A percentile compares a stretch with the other conserved stretches of the same genome.
These are phyloP conservation scores for Sylvia atricapilla DNA, from an alignment of 2,113 vertebrate genomes.

Conservation along the genomic window DNA sequence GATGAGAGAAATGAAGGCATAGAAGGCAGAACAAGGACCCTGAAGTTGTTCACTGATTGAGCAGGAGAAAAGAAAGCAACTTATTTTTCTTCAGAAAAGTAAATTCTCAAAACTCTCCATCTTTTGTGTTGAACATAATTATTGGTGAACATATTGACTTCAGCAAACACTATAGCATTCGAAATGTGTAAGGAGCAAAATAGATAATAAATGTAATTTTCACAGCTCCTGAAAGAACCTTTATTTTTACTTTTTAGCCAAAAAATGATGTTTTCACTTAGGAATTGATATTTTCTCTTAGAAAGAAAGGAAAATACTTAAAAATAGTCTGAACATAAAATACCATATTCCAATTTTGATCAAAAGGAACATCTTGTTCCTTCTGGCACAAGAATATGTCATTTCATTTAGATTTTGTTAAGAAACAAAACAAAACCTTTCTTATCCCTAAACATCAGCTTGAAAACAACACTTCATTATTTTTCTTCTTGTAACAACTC, in stretches of 20 bases:
- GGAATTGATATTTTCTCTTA: not conserved
- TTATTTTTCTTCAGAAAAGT: not conserved
- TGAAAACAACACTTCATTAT: slow-evolving; percentile 10
- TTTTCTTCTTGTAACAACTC: slow-evolving; percentile 7
- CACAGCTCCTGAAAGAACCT: not conserved
- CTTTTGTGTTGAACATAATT: not conserved
- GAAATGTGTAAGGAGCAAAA: not conserved
- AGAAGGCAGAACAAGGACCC: not conserved
- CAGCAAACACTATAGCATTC: not conserved
- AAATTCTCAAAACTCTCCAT: not conserved
- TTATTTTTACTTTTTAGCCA: not conserved
- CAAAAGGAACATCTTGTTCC: slow-evolving; percentile 11
- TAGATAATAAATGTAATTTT: not conserved
- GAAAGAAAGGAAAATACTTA: not conserved
- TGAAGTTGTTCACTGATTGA: not conserved
- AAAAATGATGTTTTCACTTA: not conserved
- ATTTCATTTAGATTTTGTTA: not conserved
- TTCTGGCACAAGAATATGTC: not conserved
- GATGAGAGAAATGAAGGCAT: not conserved
- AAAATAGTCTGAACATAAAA: not conserved
- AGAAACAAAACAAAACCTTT: slow-evolving; percentile 2
- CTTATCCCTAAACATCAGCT: not conserved
- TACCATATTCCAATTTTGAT: not conserved
- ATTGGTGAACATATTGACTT: not conserved
- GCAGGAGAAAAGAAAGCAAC: not conserved